Conservation (phyloP, 2,113 vertebrate genomes). For the Grammatotria lemairii region DNA sequence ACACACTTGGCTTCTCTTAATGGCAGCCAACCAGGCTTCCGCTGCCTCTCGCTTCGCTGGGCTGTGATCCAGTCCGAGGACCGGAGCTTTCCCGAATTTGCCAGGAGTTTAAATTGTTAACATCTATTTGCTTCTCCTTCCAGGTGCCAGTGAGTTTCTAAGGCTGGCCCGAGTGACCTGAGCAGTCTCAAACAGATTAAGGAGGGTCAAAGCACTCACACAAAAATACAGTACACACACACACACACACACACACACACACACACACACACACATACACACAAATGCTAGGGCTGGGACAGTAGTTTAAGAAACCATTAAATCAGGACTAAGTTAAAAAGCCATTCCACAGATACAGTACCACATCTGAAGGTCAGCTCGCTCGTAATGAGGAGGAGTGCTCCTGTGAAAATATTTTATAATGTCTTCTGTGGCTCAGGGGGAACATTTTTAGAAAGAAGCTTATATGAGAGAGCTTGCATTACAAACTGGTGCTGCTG, state of each 20-base stretch:
- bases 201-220: not conserved
- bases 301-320: not conserved
- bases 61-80: slow-evolving; percentile 33
- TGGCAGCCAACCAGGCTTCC: slow-evolving; percentile 15
- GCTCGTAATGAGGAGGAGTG: not conserved
- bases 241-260: not conserved
- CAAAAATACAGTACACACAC: not conserved
- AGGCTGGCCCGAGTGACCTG: not conserved
- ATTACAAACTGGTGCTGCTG: not conserved
- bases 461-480: not conserved
- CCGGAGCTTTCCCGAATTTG: slow-evolving; percentile 23
- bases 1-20: slow-evolving; percentile 12
- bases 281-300: not conserved
- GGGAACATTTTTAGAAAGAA: not conserved
- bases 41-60: slow-evolving; percentile 1
- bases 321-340: not conserved
- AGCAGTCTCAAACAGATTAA: not conserved
- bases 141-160: slow-evolving; percentile 18
- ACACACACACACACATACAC: not conserved
- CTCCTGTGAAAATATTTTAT: not conserved
- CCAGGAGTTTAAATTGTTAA: slow-evolving; percentile 42
- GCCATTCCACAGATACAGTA: not conserved
- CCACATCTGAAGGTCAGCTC: not conserved
- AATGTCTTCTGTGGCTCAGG: not conserved
- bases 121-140: slow-evolving; percentile 39